Percentiles rank a stretch among this genome's conserved stretches.
Conservation (phyloP, 2,888 invertebrate species). For the Agelastica alni region DNA sequence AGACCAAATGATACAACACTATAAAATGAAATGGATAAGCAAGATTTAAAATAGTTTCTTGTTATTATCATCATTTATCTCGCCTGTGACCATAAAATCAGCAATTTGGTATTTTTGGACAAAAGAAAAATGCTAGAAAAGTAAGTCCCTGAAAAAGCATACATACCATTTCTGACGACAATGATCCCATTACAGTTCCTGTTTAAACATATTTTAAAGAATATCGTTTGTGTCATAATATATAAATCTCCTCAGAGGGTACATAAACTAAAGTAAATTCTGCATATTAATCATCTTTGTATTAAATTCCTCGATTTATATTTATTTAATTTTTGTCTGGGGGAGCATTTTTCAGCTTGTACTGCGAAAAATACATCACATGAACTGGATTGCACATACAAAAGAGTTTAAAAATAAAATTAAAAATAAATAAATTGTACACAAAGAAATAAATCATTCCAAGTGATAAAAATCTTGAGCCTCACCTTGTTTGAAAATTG, state of each 20-base stretch:
- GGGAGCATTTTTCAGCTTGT: conserved; percentile 41
- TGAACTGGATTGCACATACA: conserved; percentile 34
- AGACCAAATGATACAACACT: no score
- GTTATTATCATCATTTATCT: no score
- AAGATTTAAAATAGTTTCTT: no score
- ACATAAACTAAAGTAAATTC: conserved; percentile 42
- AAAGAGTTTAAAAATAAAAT: conserved; percentile 23
- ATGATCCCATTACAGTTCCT: conserved; percentile 33
- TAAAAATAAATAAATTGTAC: conserved; percentile 21
- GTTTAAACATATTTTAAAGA: conserved; percentile 41
- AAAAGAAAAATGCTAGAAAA: conserved; percentile 29
- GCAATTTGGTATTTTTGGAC: no score
- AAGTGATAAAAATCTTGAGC: conserved; percentile 21
- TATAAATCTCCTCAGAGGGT: conserved; percentile 41
- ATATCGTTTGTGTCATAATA: conserved; percentile 38
- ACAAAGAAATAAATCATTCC: conserved; percentile 13
- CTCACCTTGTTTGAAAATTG: conserved; percentile 37
- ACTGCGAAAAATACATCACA: conserved; percentile 49
- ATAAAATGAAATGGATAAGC: no score
- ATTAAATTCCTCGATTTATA: conserved; percentile 37
- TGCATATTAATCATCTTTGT: conserved; percentile 31
- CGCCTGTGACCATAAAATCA: no score
- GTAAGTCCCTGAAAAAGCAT: conserved; percentile 37
- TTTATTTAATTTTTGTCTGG: conserved; percentile 38
- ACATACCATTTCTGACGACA: conserved; percentile 37